A percentile compares a stretch with the other conserved stretches of the same genome.
phyloP scores from a whole-genome alignment of 2,888 invertebrate genomes.

The Morpho achilles region DNA sequence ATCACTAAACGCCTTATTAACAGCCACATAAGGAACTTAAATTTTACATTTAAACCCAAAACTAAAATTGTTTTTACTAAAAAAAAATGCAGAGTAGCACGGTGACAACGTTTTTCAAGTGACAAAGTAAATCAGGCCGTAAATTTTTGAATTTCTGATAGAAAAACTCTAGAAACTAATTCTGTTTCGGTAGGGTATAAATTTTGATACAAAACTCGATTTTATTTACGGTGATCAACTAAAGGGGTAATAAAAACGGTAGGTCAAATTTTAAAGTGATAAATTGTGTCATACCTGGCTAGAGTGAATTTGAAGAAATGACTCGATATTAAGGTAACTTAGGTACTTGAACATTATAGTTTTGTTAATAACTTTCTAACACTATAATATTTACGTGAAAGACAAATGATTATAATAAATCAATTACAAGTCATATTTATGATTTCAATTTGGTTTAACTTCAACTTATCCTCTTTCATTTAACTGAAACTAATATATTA shows the following conservation, averaged over 20 bases:
- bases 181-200: constrained; percentile 40
- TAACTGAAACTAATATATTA: too few relatives aligned
- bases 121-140: constrained; percentile 46
- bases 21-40: too few relatives aligned
- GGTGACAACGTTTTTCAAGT: constrained; percentile 40
- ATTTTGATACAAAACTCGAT: constrained; percentile 45
- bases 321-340: too few relatives aligned
- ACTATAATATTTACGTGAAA: too few relatives aligned
- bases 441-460: too few relatives aligned
- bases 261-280: constrained; percentile 46
- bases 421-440: too few relatives aligned
- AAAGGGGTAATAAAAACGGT: constrained; percentile 63
- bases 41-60: too few relatives aligned
- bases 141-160: constrained; percentile 42
- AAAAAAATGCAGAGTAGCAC: constrained; percentile 44
- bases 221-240: constrained; percentile 46
- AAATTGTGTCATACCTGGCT: constrained; percentile 16
- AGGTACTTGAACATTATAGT: too few relatives aligned
- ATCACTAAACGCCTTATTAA: constrained; percentile 19
- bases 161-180: constrained; percentile 47
- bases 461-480: too few relatives aligned
- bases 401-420: too few relatives aligned
- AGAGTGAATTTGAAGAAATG: too few relatives aligned
- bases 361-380: too few relatives aligned
- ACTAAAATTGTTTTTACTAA: neutral